Base-by-base conservation (phyloP, 2,797 vertebrate species). In the Leptodactylus fallax region DNA sequence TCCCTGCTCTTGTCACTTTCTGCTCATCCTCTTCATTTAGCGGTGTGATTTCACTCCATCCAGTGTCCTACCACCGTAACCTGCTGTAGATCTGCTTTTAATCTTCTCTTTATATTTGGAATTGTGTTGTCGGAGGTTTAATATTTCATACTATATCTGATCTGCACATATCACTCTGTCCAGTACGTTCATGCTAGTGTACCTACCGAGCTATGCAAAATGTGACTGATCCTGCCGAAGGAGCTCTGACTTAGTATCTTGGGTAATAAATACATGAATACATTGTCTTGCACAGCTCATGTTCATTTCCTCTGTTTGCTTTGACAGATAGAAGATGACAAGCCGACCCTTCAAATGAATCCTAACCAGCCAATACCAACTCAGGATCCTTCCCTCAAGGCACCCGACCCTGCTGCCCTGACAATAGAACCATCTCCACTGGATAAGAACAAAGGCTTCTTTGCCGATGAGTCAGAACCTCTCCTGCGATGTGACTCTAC, bases 401-500 rank as follows among this genome's bases (percentile, higher is more conserved):
- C 94, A 23, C 94, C 94, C 0, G 97, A 97, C 77, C 94, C 95
- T 0, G 91, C 95, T 0, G 87, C 94, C 72, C 88, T 93, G 25
- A 94, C 94, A 0, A 93, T 96, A 91, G 97, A 97, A 90, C 96
- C 95, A 56, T 98, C 97, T 1, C 97, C 96, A 0, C 93, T 96
- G 0, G 97, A 99, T 86, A 97, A 97, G 89, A 95, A 91, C 89
- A 99, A 97, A 90, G 94, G 96, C 89, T 99, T 99, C 95, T 99
- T 98, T 23, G 93, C 96, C 0, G 98, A 99, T 0, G 98, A 99
- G 91, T 98, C 98, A 0, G 97, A 99, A 92, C 98, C 98, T 0
- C 96, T 99, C 85, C 96, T 99, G 80, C 97, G 98, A 89, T 99
- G 97, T 1, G 98, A 98, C 94, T 99, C 98, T 87, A 98, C 98